Percentiles rank a stretch among this genome's conserved stretches.
These are phyloP conservation scores for Botia almorhae DNA, from an alignment of 2,797 vertebrate genomes.

Conservation along the genomic window DNA sequence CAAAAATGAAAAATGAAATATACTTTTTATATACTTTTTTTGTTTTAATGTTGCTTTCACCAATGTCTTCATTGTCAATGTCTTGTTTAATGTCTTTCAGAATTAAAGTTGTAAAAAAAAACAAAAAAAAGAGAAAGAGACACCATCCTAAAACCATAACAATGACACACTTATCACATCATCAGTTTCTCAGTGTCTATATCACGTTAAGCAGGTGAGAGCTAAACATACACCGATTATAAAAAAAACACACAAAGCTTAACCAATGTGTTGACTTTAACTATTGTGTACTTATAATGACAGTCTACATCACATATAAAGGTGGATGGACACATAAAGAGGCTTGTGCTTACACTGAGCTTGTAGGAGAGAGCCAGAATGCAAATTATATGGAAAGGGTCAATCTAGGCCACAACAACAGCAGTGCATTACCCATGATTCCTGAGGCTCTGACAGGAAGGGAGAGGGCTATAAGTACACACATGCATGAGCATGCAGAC, in stretches of 20 bases:
- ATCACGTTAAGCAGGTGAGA: not conserved
- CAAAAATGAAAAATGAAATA: too few relatives aligned
- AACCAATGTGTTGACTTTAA: slow-evolving; percentile 1
- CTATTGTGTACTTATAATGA: not conserved
- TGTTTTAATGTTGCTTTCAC: not conserved
- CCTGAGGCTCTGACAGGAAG: slow-evolving; percentile 25
- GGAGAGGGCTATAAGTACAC: not conserved
- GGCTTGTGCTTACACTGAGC: not conserved
- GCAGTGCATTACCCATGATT: slow-evolving; percentile 23
- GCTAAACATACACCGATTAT: not conserved
- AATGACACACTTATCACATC: slow-evolving; percentile 17
- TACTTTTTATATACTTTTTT: too few relatives aligned
- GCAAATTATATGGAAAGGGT: slow-evolving; percentile 19
- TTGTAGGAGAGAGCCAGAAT: not conserved
- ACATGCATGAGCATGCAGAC: slow-evolving; percentile 5
- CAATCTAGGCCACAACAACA: slow-evolving; percentile 33
- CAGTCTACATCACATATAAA: slow-evolving; percentile 3
- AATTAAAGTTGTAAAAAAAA: not conserved
- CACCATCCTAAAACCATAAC: not conserved
- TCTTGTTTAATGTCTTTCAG: not conserved
- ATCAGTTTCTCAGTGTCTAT: not conserved
- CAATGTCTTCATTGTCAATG: too few relatives aligned
- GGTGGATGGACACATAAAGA: not conserved
- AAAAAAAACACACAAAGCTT: not conserved
- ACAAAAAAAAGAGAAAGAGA: not conserved